Conservation (phyloP, 2,888 invertebrate species). For the Heliconius ethilla region DNA sequence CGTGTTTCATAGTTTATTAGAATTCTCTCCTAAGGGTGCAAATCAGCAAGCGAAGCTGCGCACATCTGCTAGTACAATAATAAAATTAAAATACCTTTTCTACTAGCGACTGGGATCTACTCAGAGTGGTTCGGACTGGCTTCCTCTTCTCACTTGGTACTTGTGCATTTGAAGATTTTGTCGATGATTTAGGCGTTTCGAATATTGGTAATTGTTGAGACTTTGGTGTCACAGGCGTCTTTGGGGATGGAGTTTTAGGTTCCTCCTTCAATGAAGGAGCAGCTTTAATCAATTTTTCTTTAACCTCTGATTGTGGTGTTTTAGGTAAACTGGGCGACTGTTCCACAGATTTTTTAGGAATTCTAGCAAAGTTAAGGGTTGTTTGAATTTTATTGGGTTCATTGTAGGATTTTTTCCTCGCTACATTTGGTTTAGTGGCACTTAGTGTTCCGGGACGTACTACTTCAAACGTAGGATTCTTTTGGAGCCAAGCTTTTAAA, state of each 20-base stretch:
- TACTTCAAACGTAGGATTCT: conserved; percentile 94
- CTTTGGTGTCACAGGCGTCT: conserved; percentile 48
- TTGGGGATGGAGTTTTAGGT: conserved; percentile 53
- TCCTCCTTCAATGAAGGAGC: conserved; percentile 56
- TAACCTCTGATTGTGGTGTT: conserved; percentile 53
- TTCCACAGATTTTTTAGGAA: conserved; percentile 63
- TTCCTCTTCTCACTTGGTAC: conserved; percentile 61
- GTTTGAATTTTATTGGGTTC: conserved; percentile 73
- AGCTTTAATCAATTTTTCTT: conserved; percentile 56
- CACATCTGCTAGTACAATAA: background rate
- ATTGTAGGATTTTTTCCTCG: conserved; percentile 59
- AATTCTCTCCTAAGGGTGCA: too few species aligned
- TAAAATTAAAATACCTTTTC: conserved; percentile 61
- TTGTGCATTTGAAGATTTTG: conserved; percentile 57
- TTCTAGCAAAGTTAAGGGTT: conserved; percentile 74
- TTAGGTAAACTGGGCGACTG: conserved; percentile 46
- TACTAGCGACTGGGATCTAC: conserved; percentile 56
- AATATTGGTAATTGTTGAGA: conserved; percentile 47
- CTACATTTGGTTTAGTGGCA: conserved; percentile 68
- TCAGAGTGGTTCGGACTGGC: conserved; percentile 55
- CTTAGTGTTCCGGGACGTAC: conserved; percentile 84
- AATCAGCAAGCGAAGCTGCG: too few species aligned
- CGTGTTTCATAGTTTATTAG: too few species aligned
- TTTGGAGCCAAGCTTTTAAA: conserved; percentile 91
- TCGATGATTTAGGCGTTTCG: conserved; percentile 65